Evolutionary conservation across 2,888 invertebrate species (phyloP), one percentile per base, ranked within the genome.

Genomic region (Aporophyla lueneburgensis): DNA sequence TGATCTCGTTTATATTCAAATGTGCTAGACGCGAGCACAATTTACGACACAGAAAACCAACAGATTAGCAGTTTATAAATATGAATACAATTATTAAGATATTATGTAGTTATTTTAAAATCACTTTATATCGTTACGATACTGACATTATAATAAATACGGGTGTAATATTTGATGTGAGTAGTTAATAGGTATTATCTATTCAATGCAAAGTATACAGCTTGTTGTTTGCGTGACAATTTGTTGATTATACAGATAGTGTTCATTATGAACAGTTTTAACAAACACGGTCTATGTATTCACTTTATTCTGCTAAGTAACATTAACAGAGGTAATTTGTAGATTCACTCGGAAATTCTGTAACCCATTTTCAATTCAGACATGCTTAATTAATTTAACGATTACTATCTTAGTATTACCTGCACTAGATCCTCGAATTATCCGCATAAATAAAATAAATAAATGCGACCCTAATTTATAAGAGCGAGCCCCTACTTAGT

Each of bases 1-100:
- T 85, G 83, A 86, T 85, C 83, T 88, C 86, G 83, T 91, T 90
- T 87, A 87, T 87, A 89, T 89, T 90, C 87, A 87, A 89, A 90
- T 89, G 71, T 78, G 74, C 73, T 84, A 84, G 82, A 78, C 83
- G 72, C 67, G 81, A 84, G 87, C 86, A 87, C 81, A 83, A 76
- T 85, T 88, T 88, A 87, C 74, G 86, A 85, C 65, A 78, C 78
- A 85, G 81, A 85, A 87, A 91, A 88, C 86, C 82, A 85, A 88
- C 87, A 89, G 82, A 91, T 90, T 87, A 89, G 76, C 85, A 83
- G 84, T 83, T 77, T 87, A 84, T 84, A 83, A 83, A 86, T 87
- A 85, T 87, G 68, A 84, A 85, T 86, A 85, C 71, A 80, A 86
- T 88, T 86, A 85, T 78, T 80, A 84, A 75, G 79, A 66, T 80